Evolutionary conservation across 2,113 vertebrate species (phyloP).

Genomic region (Aix galericulata): DNA sequence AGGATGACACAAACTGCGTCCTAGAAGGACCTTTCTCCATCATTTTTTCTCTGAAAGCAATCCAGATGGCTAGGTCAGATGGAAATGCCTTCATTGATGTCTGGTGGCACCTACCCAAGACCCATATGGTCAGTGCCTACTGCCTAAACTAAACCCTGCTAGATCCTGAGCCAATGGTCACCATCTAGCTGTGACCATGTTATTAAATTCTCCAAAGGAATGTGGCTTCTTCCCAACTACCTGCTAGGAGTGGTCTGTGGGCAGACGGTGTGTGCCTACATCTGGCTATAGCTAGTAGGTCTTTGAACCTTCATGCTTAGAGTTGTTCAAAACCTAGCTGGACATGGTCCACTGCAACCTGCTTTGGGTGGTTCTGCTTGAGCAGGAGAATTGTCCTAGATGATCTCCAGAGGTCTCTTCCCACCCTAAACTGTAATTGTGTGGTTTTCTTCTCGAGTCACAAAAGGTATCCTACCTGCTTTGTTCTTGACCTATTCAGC

Average conservation of each 20-base stretch:
- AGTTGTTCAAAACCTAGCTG: neutral
- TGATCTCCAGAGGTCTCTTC: neutral
- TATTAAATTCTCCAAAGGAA: neutral
- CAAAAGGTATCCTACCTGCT: neutral
- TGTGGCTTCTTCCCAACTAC: neutral
- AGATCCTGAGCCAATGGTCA: neutral
- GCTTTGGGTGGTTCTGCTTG: neutral
- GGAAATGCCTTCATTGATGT: neutral
- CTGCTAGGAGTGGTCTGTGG: neutral
- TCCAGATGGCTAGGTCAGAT: neutral
- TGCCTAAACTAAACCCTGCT: accelerated
- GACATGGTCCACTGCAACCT: neutral
- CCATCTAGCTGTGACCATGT: neutral
- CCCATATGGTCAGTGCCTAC: accelerated
- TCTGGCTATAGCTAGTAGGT: neutral
- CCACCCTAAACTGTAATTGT: neutral
- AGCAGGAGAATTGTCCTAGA: neutral
- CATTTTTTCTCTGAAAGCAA: accelerated
- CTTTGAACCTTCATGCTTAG: neutral
- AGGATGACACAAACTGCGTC: neutral
- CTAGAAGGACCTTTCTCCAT: neutral
- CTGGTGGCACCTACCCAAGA: neutral
- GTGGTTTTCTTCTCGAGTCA: neutral
- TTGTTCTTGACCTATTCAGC: neutral
- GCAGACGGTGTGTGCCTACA: neutral